These are phyloP conservation scores for Salvelinus namaycush DNA, from an alignment of 2,113 vertebrate genomes.

Conservation along the genomic window DNA sequence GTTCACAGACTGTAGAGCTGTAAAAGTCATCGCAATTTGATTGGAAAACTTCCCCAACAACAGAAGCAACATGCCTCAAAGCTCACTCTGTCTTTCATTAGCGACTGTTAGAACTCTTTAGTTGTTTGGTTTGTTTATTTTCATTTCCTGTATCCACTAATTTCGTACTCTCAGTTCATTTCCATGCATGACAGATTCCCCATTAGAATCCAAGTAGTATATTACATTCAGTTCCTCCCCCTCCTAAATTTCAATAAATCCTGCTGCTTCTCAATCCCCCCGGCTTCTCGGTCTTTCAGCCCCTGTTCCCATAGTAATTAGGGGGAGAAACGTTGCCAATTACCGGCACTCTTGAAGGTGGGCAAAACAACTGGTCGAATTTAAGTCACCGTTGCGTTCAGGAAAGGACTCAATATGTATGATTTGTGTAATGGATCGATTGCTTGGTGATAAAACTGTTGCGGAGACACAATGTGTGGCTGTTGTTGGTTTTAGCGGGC, in stretches of 20 bases:
- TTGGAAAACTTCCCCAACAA: not conserved
- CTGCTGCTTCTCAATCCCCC: constrained; percentile 43
- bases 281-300: constrained; percentile 46
- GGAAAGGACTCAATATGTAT: constrained; percentile 26
- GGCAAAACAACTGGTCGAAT: constrained; percentile 36
- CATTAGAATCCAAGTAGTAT: constrained; percentile 6
- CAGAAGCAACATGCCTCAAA: constrained; percentile 12
- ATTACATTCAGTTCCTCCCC: constrained; percentile 23
- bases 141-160: constrained; percentile 24
- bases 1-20: not conserved
- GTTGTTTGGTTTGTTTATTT: constrained; percentile 32
- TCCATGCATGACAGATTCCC: constrained; percentile 15
- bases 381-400: constrained; percentile 15
- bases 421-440: constrained; percentile 67
- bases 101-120: constrained; percentile 20
- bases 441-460: constrained; percentile 46
- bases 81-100: constrained; percentile 36
- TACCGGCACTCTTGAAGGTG: constrained; percentile 30
- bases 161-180: not conserved
- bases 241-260: constrained; percentile 34
- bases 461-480: constrained; percentile 38
- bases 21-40: not conserved
- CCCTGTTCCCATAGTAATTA: constrained; percentile 57
- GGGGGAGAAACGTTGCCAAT: constrained; percentile 52
- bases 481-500: constrained; percentile 39